These are phyloP conservation scores for Trichopoda pennipes DNA, from an alignment of 2,888 invertebrate species.

Conservation along the genomic window DNA sequence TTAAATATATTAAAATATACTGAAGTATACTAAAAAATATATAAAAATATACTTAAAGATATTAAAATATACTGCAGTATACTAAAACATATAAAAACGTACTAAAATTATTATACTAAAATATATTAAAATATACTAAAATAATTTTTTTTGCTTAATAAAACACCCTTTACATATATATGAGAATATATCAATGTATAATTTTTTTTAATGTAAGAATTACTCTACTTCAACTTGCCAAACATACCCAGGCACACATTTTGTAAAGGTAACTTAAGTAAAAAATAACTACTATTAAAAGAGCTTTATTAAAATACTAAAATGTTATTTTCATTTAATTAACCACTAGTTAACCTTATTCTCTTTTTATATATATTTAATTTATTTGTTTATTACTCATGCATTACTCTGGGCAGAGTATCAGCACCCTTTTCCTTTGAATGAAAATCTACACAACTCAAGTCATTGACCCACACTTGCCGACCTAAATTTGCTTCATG, in stretches of 20 bases:
- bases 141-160: no score
- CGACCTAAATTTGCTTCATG: conserved; percentile 61
- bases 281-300: conserved; percentile 4
- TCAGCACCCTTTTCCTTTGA: conserved; percentile 9
- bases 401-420: neutral
- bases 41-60: no score
- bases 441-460: conserved; percentile 7
- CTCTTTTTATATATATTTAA: neutral
- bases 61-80: no score
- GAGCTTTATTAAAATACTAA: conserved; percentile 18
- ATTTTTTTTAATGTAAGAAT: no score
- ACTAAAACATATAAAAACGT: no score
- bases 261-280: neutral
- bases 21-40: no score
- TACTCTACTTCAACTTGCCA: neutral
- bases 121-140: no score
- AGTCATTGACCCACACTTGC: conserved; percentile 67
- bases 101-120: no score
- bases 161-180: no score
- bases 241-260: neutral
- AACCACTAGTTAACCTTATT: conserved; percentile 53
- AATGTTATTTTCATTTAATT: conserved; percentile 28
- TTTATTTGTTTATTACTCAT: conserved; percentile 23
- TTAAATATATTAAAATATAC: no score
- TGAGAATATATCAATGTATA: no score